phyloP scores from a whole-genome alignment of 2,797 vertebrate genomes.

The Cichlasoma orientale region DNA sequence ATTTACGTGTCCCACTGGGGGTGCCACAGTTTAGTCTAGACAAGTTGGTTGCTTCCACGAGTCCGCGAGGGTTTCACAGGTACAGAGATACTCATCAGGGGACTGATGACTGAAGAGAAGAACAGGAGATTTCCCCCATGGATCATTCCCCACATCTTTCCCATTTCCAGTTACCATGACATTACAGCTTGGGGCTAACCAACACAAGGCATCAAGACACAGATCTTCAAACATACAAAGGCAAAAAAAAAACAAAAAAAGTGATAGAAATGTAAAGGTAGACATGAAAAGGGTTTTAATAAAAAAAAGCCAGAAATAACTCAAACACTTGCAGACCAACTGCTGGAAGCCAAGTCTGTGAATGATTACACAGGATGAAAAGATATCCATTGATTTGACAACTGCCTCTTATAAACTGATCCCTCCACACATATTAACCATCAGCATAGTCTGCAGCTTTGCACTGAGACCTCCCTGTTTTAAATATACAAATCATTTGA shows the following conservation, averaged over 20 bases:
- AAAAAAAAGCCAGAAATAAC: constrained; percentile 3
- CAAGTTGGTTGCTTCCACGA: constrained; percentile 66
- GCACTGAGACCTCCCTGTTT: not conserved
- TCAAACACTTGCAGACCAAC: not conserved
- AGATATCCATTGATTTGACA: not conserved
- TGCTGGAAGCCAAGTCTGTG: not conserved
- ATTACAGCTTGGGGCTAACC: constrained; percentile 63
- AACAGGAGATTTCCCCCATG: constrained; percentile 38
- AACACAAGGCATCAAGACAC: constrained; percentile 56
- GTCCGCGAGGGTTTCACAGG: constrained; percentile 41
- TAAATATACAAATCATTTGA: not conserved
- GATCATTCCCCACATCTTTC: constrained; percentile 44
- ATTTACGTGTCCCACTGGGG: constrained; percentile 63
- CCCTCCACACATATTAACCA: not conserved
- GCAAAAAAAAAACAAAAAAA: constrained; percentile 5
- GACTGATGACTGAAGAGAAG: constrained; percentile 39
- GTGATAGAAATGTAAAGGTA: not conserved
- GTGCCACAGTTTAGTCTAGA: constrained; percentile 72
- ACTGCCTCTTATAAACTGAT: constrained; percentile 5
- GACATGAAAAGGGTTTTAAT: not conserved
- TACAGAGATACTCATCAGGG: constrained; percentile 34
- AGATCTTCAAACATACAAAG: constrained; percentile 4
- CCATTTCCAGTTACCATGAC: constrained; percentile 79
- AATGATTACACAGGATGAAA: constrained; percentile 30
- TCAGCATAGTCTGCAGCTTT: not conserved